Base-by-base conservation (phyloP, 1,140 invertebrate species). In the Zelostemma sp. region DNA sequence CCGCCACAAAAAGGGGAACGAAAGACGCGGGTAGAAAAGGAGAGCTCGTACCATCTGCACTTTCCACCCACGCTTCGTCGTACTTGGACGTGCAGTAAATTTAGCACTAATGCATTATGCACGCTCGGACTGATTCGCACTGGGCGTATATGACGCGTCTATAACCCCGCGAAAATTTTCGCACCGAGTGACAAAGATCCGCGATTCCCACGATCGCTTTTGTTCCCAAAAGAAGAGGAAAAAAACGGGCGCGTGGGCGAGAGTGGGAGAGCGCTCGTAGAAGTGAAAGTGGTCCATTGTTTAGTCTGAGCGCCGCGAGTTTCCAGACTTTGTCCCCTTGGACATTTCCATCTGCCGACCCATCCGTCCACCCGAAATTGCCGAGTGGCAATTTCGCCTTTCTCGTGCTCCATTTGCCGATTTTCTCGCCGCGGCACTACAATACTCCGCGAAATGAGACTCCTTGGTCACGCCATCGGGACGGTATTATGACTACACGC, bases 401-500 rank as follows among this genome's bases (percentile, higher is more conserved):
- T 45, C 54, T 56, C 54, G 54, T 72, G 63, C 35, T 74, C 72
- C 70, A 76, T 78, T 76, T 76, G 63, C 54, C 46, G 49, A 73
- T 75, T 77, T 66, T 35, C 11, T 35, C 33, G 33, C 11, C 65
- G 64, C 67, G 53, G 56, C 35, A 19, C 58, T 63, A 75, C 71
- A 75, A 72, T 77, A 72, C 68, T 40, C 51, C 43, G 64, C 55
- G 33, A 58, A 57, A 67, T 51, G 46, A 49, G 59, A 57, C 56
- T 73, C 25, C 40, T 49, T 49, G 40, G 31, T 60, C 53, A 40
- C 67, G 60, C 54, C 62, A 60, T 60, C 54, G 59, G 67, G 75
- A 79, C 76, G 73, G 62, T 83, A 82, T 82, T 83, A 81, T 83
- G 81, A 82, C 81, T 82, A 81, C 73, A 75, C 50, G 55, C 57